Conservation (phyloP, 2,113 vertebrate species). For the Chamaetylas fuelleborni region DNA sequence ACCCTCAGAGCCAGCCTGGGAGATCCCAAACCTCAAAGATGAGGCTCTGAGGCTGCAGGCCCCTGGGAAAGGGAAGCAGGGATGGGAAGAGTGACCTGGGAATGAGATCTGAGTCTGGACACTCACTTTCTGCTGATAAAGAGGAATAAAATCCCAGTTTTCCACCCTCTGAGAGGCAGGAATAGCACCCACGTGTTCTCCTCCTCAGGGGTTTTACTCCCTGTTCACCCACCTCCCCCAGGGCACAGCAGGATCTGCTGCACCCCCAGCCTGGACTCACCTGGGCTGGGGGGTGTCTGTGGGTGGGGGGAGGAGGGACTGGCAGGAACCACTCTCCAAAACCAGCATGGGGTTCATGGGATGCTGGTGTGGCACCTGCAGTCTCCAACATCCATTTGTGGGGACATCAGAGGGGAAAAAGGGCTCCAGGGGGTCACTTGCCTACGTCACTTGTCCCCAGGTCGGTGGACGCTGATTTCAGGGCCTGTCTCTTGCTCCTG, state of each 20-base stretch:
- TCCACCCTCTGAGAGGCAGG: neutral
- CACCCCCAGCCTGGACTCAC: neutral
- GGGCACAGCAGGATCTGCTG: neutral
- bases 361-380: neutral
- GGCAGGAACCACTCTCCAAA: neutral
- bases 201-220: neutral
- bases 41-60: neutral
- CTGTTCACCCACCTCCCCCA: neutral
- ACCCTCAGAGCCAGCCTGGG: fast-evolving
- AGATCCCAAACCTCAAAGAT: neutral
- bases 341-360: neutral
- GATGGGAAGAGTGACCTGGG: neutral
- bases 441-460: conserved; percentile 92
- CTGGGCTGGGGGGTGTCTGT: neutral
- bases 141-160: neutral
- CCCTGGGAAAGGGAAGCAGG: neutral
- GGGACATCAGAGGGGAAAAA: neutral
- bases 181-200: neutral
- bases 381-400: fast-evolving
- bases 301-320: neutral
- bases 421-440: conserved; percentile 65
- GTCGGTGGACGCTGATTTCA: conserved; percentile 95
- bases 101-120: neutral
- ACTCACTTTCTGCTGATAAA: neutral
- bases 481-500: conserved; percentile 90